Evolutionary conservation across 2,797 vertebrate species (phyloP).

Genomic region (Meriones psammophilus): DNA sequence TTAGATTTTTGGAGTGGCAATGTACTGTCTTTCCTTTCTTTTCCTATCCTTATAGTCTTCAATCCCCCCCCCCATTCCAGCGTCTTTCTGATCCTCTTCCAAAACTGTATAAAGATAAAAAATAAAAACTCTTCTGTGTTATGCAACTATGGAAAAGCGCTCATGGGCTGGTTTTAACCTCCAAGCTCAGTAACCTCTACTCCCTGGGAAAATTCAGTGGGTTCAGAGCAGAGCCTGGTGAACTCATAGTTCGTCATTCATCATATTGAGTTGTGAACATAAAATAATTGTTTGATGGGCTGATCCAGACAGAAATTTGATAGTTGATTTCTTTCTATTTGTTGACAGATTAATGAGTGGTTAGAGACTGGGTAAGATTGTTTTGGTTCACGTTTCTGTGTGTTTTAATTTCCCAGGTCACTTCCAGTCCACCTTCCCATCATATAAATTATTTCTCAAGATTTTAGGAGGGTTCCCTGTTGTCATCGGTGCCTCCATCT

Average conservation of each 20-base stretch:
- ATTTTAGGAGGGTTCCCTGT: background rate
- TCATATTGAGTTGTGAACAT: too few species aligned
- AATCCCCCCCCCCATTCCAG: background rate
- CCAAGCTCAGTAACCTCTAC: background rate
- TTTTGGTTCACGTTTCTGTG: background rate
- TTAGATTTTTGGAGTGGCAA: background rate
- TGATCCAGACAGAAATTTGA: background rate
- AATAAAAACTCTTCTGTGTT: background rate
- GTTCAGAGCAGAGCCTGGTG: background rate
- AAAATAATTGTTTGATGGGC: background rate
- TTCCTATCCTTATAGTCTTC: background rate
- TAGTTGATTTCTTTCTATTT: background rate
- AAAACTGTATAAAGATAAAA: background rate
- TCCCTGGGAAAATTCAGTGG: background rate
- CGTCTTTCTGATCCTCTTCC: background rate
- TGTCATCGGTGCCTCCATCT: background rate
- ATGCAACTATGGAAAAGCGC: background rate
- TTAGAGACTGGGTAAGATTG: background rate
- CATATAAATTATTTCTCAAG: background rate
- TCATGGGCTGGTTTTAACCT: background rate
- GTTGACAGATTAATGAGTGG: background rate
- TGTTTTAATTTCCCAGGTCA: constrained; percentile 54
- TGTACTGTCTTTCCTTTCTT: background rate
- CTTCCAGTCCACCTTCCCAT: background rate
- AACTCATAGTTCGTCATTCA: background rate